Evolutionary conservation across 2,113 vertebrate genomes (phyloP), one percentile per base, ranked within the genome.

Genomic region (Psilopogon haemacephalus): DNA sequence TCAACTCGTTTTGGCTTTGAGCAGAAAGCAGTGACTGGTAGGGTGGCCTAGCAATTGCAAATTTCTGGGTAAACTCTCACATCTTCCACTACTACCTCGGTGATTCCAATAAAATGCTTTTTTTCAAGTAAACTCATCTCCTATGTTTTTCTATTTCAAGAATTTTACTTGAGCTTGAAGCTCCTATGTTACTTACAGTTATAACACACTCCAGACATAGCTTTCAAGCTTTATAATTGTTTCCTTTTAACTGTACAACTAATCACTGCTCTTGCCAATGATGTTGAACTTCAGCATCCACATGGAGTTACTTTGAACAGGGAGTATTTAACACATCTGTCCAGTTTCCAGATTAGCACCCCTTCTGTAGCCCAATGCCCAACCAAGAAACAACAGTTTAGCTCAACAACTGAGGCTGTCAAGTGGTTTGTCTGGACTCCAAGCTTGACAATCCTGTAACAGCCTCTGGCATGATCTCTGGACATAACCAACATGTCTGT

Each of bases 231-330:
- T 69, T 62, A 67, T 2, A 44, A 0, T 0, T 0, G 1, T 68
- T 84, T 62, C 24, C 26, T 80, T 90, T 83, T 26, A 69, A 40
- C 10, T 81, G 18, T 67, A 52, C 32, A 59, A 70, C 11, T 70
- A 21, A 56, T 56, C 35, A 33, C 44, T 84, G 33, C n/a, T 84
- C 50, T 50, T 62, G 67, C 38, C 35, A 65, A 15, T 48, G 35
- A 48, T 35, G 64, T 23, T 30, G 44, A 90, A 78, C 23, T 40
- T 18, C 21, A 0, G 2, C 0, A 2, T n/a, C 3, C 15, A 76
- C 17, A 60, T 4, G 13, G 14, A 77, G 10, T 21, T 60, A 13
- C 58, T 63, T 46, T 2, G 2, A 33, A 21, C 28, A 75, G 42
- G 35, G 16, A 84, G 15, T 2, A 21, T 78, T 73, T 56, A 64